Conservation (phyloP, 2,888 invertebrate genomes). For the Dromius quadrimaculatus region DNA sequence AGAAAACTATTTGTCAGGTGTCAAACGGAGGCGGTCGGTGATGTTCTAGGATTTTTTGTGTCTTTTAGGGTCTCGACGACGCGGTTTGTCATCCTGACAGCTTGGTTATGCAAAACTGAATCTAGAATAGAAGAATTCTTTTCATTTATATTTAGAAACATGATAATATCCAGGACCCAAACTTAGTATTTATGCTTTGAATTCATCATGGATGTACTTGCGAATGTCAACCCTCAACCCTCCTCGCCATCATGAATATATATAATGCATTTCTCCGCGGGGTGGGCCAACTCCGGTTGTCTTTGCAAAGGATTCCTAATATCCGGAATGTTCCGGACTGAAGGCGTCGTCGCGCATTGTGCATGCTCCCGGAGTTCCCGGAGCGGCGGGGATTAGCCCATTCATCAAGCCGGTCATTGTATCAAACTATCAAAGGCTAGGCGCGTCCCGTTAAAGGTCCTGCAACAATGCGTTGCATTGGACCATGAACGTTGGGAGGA, state of each 20-base stretch:
- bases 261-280: constrained; percentile 31
- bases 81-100: too few species aligned
- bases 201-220: too few species aligned
- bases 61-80: constrained; percentile 43
- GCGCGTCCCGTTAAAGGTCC: constrained; percentile 63
- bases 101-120: too few species aligned
- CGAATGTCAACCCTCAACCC: too few species aligned
- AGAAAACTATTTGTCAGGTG: constrained; percentile 52
- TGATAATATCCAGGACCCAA: too few species aligned
- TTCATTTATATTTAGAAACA: too few species aligned
- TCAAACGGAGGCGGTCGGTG: constrained; percentile 48
- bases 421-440: constrained; percentile 67
- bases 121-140: too few species aligned
- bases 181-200: too few species aligned
- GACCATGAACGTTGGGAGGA: too few species aligned
- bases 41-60: constrained; percentile 43
- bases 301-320: constrained; percentile 66
- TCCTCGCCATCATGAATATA: constrained; percentile 45
- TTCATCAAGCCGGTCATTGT: constrained; percentile 69
- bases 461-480: constrained; percentile 65
- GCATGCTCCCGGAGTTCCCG: constrained; percentile 63
- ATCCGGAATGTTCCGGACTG: constrained; percentile 67
- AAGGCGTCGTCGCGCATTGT: constrained; percentile 63
- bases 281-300: constrained; percentile 52
- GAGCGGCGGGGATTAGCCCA: constrained; percentile 67